phyloP scores from a whole-genome alignment of 2,797 vertebrate genomes.

The Periophthalmus magnuspinnatus region DNA sequence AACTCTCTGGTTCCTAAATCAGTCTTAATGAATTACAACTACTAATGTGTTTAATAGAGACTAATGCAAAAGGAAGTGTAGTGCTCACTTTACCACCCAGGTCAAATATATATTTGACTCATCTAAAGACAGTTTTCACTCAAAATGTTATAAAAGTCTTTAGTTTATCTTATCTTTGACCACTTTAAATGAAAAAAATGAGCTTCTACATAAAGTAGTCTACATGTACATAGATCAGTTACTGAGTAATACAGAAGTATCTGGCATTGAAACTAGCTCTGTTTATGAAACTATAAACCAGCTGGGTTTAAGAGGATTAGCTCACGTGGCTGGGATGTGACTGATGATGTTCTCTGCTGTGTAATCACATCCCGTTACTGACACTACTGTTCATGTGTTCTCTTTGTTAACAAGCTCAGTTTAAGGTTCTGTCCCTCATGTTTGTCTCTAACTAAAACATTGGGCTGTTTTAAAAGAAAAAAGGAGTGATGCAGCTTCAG shows the following conservation, averaged over 20 bases:
- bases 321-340: background rate
- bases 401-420: background rate
- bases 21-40: no score
- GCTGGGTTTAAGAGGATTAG: constrained; percentile 4
- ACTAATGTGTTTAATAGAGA: background rate
- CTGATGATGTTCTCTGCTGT: background rate
- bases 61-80: background rate
- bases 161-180: background rate
- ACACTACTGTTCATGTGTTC: constrained; percentile 2
- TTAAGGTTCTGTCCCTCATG: background rate
- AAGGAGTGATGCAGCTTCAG: constrained; percentile 1
- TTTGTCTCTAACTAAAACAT: no score
- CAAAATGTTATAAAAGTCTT: background rate
- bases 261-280: background rate
- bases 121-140: background rate
- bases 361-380: background rate
- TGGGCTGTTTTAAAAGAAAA: background rate
- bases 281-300: background rate
- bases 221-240: background rate
- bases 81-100: background rate
- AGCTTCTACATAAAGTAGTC: background rate
- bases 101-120: background rate
- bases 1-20: background rate
- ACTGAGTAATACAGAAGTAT: no score
- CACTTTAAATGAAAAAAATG: background rate